phyloP scores from a whole-genome alignment of 2,113 vertebrate genomes.

The Xenopus borealis region DNA sequence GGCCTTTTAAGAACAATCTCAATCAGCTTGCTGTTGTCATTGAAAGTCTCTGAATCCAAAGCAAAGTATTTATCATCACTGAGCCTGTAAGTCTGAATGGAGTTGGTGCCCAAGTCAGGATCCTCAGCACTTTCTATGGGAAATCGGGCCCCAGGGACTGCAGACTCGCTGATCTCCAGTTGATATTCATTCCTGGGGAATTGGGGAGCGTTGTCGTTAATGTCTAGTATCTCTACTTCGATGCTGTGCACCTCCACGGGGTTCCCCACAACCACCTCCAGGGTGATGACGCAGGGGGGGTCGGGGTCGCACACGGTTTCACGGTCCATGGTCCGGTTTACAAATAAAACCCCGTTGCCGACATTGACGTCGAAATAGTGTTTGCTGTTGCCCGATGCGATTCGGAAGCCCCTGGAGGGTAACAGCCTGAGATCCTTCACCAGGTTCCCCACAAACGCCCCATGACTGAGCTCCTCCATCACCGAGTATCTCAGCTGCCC shows the following conservation, averaged over 20 bases:
- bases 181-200: conserved; percentile 86
- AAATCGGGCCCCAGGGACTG: conserved; percentile 79
- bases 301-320: conserved; percentile 83
- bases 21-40: conserved; percentile 82
- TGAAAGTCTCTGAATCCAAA: conserved; percentile 81
- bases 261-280: conserved; percentile 85
- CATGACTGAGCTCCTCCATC: conserved; percentile 81
- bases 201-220: conserved; percentile 85
- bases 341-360: conserved; percentile 80
- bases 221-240: conserved; percentile 89
- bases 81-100: conserved; percentile 84
- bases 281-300: conserved; percentile 77
- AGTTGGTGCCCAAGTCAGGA: conserved; percentile 85
- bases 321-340: conserved; percentile 88
- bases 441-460: conserved; percentile 85
- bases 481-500: conserved; percentile 85
- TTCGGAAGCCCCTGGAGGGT: conserved; percentile 75
- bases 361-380: conserved; percentile 84
- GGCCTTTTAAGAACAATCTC: conserved; percentile 88
- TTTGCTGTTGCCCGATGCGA: conserved; percentile 78
- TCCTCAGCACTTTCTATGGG: conserved; percentile 90
- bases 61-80: conserved; percentile 82
- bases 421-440: conserved; percentile 79
- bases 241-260: conserved; percentile 86
- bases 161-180: conserved; percentile 88